Evolutionary conservation across 2,888 invertebrate species (phyloP), one percentile per base, ranked within the genome.

Genomic region (Perizoma flavofasciatum): DNA sequence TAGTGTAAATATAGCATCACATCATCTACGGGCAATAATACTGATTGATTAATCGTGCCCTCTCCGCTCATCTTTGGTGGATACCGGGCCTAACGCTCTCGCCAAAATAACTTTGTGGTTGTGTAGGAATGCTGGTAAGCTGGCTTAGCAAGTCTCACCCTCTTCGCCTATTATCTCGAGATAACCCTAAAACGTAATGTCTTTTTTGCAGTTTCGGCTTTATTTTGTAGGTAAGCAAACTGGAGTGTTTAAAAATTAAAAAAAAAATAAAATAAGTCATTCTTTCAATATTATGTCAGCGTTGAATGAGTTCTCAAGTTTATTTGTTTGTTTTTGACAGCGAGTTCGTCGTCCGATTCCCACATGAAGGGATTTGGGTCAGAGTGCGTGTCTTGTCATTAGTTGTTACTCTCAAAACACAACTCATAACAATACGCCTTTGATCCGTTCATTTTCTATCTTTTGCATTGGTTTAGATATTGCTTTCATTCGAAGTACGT

Each of bases 371-470:
- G 70, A 74, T 77, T 65, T 70, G 66, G 75, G 77, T 72, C 72
- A 72, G 64, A 69, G 68, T 68, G 65, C 66, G 66, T 70, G 71
- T 68, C 71, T 72, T 68, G 67, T 71, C 70, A 69, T 69, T 61
- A 54, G 49, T 59, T 66, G 58, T 57, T 57, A 66, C 61, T 56
- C 53, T 35, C 45, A 59, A 50, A 55, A 49, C 52, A 41, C 54
- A 45, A 55, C 53, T 35, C 45, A 59, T 53, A 55, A 49, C 52
- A 41, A 54, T 48, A 55, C 52, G 11, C 45, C n/a, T 44, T 44
- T 10, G 11, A 0, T 9, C 7, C 8, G 33, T 46, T 34, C 4
- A 5, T 10, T 3, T 11, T 5, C 22, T 3, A 37, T 22, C 22
- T 22, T 22, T 22, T 22, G 22, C 22, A 22, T 22, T 22, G 22